A percentile compares a stretch with the other conserved stretches of the same genome.
Conservation (phyloP, 2,113 vertebrate species). For the Vireo altiloquus region DNA sequence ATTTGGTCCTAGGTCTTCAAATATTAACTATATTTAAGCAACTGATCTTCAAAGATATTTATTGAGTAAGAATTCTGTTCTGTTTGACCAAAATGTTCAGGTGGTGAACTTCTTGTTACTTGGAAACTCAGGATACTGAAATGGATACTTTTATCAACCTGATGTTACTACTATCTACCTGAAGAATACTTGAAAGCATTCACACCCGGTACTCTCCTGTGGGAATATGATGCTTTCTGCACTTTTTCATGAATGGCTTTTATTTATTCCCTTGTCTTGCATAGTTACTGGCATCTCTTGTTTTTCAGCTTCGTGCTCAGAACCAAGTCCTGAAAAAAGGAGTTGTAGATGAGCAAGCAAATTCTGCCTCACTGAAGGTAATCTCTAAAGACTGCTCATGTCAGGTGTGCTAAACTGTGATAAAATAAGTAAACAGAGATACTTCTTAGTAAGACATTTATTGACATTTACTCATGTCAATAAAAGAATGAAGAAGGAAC, state of each 20-base stretch:
- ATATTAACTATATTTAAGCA: background rate
- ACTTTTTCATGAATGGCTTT: background rate
- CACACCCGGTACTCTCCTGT: background rate
- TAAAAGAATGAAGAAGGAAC: background rate
- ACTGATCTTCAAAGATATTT: background rate
- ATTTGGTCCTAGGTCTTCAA: background rate
- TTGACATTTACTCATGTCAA: no score
- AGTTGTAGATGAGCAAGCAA: constrained; percentile 95
- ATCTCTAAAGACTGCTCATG: background rate
- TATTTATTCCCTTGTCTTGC: background rate
- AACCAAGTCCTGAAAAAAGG: constrained; percentile 98
- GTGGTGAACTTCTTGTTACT: background rate
- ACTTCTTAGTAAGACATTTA: background rate
- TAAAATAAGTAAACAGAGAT: background rate
- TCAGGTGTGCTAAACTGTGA: background rate
- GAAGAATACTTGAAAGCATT: background rate
- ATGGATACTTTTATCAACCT: background rate
- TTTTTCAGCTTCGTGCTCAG: constrained; percentile 92
- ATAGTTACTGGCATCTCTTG: background rate
- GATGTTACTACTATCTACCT: background rate
- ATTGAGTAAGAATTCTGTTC: background rate
- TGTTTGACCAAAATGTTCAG: background rate
- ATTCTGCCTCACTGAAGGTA: constrained; percentile 89
- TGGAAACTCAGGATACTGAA: background rate
- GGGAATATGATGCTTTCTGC: background rate